Conservation (phyloP, 2,113 vertebrate genomes). For the Ceyx melanurus region DNA sequence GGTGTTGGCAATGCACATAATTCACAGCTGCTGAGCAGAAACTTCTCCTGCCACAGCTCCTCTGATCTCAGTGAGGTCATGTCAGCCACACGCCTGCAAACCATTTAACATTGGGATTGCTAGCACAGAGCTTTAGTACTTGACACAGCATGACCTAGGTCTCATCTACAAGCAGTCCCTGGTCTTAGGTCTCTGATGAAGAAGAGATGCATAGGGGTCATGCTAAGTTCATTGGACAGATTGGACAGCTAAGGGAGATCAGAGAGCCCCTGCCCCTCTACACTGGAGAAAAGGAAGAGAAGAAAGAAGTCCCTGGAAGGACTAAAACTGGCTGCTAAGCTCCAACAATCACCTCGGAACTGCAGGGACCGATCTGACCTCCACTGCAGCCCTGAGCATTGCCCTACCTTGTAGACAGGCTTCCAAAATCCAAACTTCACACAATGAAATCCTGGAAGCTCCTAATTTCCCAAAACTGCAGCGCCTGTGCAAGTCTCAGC, state of each 20-base stretch:
- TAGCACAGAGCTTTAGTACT: background rate
- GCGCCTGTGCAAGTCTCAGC: background rate
- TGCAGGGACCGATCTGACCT: background rate
- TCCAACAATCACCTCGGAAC: background rate
- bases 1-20: background rate
- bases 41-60: background rate
- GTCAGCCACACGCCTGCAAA: background rate
- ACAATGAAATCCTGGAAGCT: background rate
- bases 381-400: background rate
- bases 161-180: background rate
- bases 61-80: background rate
- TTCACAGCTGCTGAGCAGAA: conserved; percentile 1
- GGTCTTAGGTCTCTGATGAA: background rate
- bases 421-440: background rate
- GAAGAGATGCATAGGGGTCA: background rate
- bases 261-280: no score
- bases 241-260: background rate
- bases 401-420: background rate
- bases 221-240: no score
- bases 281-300: background rate
- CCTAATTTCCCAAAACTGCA: background rate
- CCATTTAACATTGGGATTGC: rapidly evolving
- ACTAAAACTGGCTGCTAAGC: background rate
- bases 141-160: background rate
- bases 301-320: background rate